A percentile compares a stretch with the other conserved stretches of the same genome.
phyloP scores from a whole-genome alignment of 2,888 invertebrate genomes.

The Drosophila vallismaia region DNA sequence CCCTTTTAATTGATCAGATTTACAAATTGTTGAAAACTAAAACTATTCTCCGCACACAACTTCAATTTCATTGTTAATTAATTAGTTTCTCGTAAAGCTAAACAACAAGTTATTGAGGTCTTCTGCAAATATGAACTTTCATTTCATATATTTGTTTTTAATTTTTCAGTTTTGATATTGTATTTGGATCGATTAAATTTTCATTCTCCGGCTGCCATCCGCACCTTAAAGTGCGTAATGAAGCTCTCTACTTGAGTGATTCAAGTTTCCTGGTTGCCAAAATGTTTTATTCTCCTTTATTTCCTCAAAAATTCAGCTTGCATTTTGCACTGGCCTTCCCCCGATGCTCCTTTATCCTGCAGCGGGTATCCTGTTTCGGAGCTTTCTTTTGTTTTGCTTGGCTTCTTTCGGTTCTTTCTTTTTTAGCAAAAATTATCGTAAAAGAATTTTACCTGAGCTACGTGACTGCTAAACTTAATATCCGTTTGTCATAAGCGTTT shows the following conservation, averaged over 20 bases:
- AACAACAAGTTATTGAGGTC: no score
- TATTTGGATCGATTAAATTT: slow-evolving; percentile 5
- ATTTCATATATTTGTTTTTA: background rate
- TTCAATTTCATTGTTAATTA: background rate
- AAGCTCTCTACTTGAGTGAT: slow-evolving; percentile 34
- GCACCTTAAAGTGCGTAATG: slow-evolving; percentile 39
- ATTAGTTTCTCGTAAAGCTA: background rate
- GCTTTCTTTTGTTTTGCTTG: slow-evolving; percentile 26
- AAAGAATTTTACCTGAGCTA: slow-evolving; percentile 82
- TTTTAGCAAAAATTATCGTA: slow-evolving; percentile 75
- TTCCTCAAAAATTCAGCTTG: slow-evolving; percentile 12
- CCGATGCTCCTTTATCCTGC: slow-evolving; percentile 10
- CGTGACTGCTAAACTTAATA: slow-evolving; percentile 81
- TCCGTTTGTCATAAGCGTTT: slow-evolving; percentile 72
- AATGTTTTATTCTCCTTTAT: slow-evolving; percentile 33
- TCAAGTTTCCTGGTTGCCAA: slow-evolving; percentile 32
- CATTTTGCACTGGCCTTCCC: slow-evolving; percentile 27
- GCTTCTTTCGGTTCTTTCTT: slow-evolving; percentile 20
- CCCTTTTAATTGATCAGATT: slow-evolving; percentile 40
- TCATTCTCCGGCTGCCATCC: background rate
- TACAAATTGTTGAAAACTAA: slow-evolving; percentile 26
- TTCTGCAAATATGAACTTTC: background rate
- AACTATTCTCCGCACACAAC: background rate
- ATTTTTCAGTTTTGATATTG: background rate
- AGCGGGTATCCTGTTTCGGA: slow-evolving; percentile 19